A percentile compares a stretch with the other conserved stretches of the same genome.
Conservation (phyloP, 2,888 invertebrate genomes). For the Buathra laborator region DNA sequence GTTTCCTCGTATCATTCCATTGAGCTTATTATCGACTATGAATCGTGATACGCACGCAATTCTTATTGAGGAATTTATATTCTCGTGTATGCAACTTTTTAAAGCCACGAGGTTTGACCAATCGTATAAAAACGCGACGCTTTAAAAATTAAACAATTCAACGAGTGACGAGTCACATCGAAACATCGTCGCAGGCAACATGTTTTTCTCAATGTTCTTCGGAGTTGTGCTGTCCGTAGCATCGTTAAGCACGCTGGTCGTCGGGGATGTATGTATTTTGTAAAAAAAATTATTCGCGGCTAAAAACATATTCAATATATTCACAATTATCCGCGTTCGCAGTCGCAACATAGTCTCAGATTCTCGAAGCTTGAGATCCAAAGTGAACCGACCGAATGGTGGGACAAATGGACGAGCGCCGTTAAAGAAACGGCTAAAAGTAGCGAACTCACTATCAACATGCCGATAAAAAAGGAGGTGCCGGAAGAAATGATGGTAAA, state of each 20-base stretch:
- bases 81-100: neutral
- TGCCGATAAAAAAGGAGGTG: constrained; percentile 43
- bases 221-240: constrained; percentile 22
- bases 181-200: constrained; percentile 20
- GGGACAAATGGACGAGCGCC: neutral
- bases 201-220: constrained; percentile 13
- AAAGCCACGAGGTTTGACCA: neutral
- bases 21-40: neutral
- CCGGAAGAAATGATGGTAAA: constrained; percentile 48
- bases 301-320: neutral
- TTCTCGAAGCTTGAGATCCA: neutral
- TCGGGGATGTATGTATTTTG: constrained; percentile 55
- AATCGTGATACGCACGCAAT: constrained; percentile 12
- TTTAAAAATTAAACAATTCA: neutral
- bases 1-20: constrained; percentile 9
- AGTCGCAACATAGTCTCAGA: constrained; percentile 19
- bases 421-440: constrained; percentile 4
- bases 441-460: constrained; percentile 11
- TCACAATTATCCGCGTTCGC: neutral
- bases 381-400: constrained; percentile 37
- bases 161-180: neutral
- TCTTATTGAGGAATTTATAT: neutral
- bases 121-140: constrained; percentile 48
- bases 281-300: neutral
- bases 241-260: constrained; percentile 45